phyloP scores from a whole-genome alignment of 2,113 vertebrate species.

The Fulica atra region DNA sequence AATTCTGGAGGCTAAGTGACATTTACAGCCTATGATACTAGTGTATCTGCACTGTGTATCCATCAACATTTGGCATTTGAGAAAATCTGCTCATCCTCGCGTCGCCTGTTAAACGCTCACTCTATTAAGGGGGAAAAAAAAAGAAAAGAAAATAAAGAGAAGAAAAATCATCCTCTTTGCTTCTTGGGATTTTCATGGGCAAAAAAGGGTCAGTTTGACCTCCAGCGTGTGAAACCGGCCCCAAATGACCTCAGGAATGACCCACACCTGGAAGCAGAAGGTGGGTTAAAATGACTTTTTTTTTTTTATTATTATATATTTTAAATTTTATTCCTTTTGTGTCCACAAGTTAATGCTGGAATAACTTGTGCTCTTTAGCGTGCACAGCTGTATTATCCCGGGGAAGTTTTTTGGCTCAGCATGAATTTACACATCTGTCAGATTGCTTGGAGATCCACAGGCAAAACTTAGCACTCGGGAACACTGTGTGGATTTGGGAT shows the following conservation, averaged over 20 bases:
- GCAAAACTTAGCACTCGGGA: conserved; percentile 4
- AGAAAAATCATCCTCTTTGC: not conserved
- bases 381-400: conserved; percentile 68
- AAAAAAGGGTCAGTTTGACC: not conserved
- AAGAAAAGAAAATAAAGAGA: not conserved
- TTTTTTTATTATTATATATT: no score
- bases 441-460: conserved; percentile 55
- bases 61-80: conserved; percentile 69
- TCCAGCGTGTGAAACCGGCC: not conserved
- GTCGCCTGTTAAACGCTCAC: conserved; percentile 46
- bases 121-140: not conserved
- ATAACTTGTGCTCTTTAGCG: not conserved
- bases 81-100: conserved; percentile 61
- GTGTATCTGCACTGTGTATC: conserved; percentile 51
- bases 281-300: not conserved
- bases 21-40: conserved; percentile 64
- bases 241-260: conserved; percentile 19
- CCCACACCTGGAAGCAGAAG: conserved; percentile 49
- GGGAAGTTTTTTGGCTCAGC: conserved; percentile 53
- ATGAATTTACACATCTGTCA: conserved; percentile 69
- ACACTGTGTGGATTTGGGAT: conserved; percentile 50
- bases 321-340: not conserved
- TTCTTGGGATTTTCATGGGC: not conserved
- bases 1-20: conserved; percentile 67
- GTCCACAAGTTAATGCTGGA: not conserved